Evolutionary conservation across 1,140 invertebrate genomes (phyloP).

Genomic region (Capitella teleta): DNA sequence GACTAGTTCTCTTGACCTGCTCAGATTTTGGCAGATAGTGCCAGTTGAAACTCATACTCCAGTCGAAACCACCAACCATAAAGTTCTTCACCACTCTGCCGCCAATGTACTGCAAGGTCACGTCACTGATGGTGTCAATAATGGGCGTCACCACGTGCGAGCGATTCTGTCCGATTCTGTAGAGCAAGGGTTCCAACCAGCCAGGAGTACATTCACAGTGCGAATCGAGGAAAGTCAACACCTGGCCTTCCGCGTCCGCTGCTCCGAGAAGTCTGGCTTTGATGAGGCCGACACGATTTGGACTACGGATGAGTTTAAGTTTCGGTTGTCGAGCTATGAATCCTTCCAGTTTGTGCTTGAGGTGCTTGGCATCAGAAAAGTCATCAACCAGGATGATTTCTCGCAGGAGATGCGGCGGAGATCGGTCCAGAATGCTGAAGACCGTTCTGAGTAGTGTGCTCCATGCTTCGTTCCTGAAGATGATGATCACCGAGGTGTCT

Average conservation of each 20-base stretch:
- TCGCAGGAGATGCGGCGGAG: slow-evolving; percentile 69
- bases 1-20: no score
- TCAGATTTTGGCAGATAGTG: slow-evolving; percentile 90
- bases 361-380: slow-evolving; percentile 18
- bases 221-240: slow-evolving; percentile 77
- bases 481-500: slow-evolving; percentile 80
- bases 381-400: slow-evolving; percentile 94
- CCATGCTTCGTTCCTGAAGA: slow-evolving; percentile 97
- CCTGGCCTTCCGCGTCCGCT: slow-evolving; percentile 56
- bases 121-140: slow-evolving; percentile 88
- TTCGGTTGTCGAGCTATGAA: not conserved
- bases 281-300: not conserved
- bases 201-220: slow-evolving; percentile 70
- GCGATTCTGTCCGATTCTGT: no score
- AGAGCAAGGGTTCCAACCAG: slow-evolving; percentile 86
- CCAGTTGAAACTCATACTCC: slow-evolving; percentile 85
- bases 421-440: slow-evolving; percentile 89
- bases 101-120: slow-evolving; percentile 50
- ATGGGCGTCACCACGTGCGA: slow-evolving; percentile 93
- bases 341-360: not conserved
- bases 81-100: slow-evolving; percentile 48
- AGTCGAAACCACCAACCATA: slow-evolving; percentile 89
- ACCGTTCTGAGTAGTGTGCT: slow-evolving; percentile 86
- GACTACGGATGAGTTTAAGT: not conserved
- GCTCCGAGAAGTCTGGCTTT: slow-evolving; percentile 70